Conservation (phyloP, 2,113 vertebrate species). For the Collichthys lucidus region DNA sequence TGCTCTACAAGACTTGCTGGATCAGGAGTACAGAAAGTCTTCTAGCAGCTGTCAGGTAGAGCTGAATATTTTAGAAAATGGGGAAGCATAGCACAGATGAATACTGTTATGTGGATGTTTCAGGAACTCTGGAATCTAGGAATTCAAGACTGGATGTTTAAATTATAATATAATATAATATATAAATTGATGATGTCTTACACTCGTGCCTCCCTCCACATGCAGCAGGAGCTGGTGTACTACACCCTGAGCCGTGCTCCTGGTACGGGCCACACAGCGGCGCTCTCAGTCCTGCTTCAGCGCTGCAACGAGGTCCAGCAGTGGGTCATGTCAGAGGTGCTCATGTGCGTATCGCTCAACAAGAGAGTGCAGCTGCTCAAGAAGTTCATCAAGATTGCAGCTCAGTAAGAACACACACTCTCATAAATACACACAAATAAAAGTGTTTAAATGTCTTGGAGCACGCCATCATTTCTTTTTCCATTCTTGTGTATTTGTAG, state of each 20-base stretch:
- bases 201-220: conserved; percentile 16
- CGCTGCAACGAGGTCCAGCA: conserved; percentile 98
- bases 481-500: conserved; percentile 74
- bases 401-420: conserved; percentile 89
- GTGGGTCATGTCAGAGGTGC: conserved; percentile 97
- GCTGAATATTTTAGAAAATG: conserved; percentile 18
- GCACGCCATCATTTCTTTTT: not conserved
- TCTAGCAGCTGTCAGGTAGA: conserved; percentile 32
- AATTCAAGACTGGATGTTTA: not conserved
- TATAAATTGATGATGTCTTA: not conserved
- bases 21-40: conserved; percentile 42
- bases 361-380: conserved; percentile 98
- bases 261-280: conserved; percentile 87
- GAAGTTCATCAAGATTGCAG: conserved; percentile 99
- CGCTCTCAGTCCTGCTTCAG: conserved; percentile 94
- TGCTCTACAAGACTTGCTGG: conserved; percentile 22
- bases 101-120: too few relatives aligned
- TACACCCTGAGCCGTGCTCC: conserved; percentile 94
- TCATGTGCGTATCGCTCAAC: conserved; percentile 93
- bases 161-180: too few relatives aligned
- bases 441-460: not conserved
- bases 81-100: conserved; percentile 1
- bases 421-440: not conserved
- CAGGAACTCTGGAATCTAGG: not conserved
- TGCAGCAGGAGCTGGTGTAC: conserved; percentile 97